phyloP scores from a whole-genome alignment of 2,888 invertebrate genomes.

The Pachydiplax longipennis region DNA sequence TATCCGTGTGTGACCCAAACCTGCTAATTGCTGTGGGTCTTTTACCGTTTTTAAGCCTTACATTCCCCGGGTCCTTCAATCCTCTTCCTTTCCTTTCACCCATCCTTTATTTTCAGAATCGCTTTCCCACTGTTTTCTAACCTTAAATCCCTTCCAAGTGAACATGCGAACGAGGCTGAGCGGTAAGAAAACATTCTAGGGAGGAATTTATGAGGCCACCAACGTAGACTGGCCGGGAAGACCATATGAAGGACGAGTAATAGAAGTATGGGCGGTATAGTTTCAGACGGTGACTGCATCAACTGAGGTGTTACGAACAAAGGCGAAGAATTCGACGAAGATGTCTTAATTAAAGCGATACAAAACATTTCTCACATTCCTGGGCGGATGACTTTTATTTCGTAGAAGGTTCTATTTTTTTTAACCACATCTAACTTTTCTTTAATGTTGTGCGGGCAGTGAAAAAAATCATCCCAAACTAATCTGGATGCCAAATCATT shows the following conservation, averaged over 20 bases:
- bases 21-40: not conserved
- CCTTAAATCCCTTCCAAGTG: not conserved
- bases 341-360: too few relatives aligned
- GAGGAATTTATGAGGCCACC: not conserved
- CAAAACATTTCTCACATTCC: too few relatives aligned
- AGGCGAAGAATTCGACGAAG: too few relatives aligned
- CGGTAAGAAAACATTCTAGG: not conserved
- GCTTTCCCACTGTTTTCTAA: not conserved
- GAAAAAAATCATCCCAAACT: too few relatives aligned
- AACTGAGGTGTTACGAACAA: not conserved
- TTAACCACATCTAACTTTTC: too few relatives aligned
- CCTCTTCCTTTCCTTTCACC: not conserved
- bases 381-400: too few relatives aligned
- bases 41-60: not conserved
- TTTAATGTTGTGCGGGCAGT: too few relatives aligned
- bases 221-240: not conserved
- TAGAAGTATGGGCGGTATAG: not conserved
- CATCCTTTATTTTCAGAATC: not conserved
- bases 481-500: too few relatives aligned
- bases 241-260: not conserved
- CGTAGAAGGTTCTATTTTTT: too few relatives aligned
- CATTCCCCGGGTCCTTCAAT: not conserved
- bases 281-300: not conserved
- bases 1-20: not conserved
- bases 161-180: not conserved